Conservation (phyloP, 1,140 invertebrate species). For the Lordiphosa stackelbergi region DNA sequence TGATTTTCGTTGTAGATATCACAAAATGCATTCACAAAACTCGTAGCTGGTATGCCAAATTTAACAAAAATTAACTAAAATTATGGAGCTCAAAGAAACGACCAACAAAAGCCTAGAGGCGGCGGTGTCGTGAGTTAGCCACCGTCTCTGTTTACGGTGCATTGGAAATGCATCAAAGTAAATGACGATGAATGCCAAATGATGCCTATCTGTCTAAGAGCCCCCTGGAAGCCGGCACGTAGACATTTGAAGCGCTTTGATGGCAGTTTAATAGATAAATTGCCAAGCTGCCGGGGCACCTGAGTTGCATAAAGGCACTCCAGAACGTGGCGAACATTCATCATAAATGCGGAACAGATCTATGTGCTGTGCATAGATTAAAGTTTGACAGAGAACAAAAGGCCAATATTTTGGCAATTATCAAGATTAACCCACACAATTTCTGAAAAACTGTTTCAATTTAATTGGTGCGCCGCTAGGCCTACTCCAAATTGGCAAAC, state of each 20-base stretch:
- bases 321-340: slow-evolving; percentile 50
- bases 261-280: slow-evolving; percentile 52
- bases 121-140: slow-evolving; percentile 47
- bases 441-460: not conserved
- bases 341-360: slow-evolving; percentile 66
- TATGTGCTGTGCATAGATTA: slow-evolving; percentile 24
- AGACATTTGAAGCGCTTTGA: slow-evolving; percentile 42
- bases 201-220: slow-evolving; percentile 49
- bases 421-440: slow-evolving; percentile 18
- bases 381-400: slow-evolving; percentile 6
- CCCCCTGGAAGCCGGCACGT: slow-evolving; percentile 49
- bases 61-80: slow-evolving; percentile 52
- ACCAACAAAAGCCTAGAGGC: slow-evolving; percentile 44
- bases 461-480: slow-evolving; percentile 45
- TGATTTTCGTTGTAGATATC: slow-evolving; percentile 68
- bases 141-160: slow-evolving; percentile 17
- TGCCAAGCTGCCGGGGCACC: slow-evolving; percentile 41
- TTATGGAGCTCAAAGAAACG: slow-evolving; percentile 22
- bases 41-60: slow-evolving; percentile 45
- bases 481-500: slow-evolving; percentile 49
- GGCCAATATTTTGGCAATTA: not conserved
- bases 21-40: slow-evolving; percentile 15
- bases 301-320: slow-evolving; percentile 52
- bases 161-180: slow-evolving; percentile 55
- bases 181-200: slow-evolving; percentile 44